A percentile compares a stretch with the other conserved stretches of the same genome.
Evolutionary conservation across 2,797 vertebrate species (phyloP).

Genomic region (Florisuga fusca): DNA sequence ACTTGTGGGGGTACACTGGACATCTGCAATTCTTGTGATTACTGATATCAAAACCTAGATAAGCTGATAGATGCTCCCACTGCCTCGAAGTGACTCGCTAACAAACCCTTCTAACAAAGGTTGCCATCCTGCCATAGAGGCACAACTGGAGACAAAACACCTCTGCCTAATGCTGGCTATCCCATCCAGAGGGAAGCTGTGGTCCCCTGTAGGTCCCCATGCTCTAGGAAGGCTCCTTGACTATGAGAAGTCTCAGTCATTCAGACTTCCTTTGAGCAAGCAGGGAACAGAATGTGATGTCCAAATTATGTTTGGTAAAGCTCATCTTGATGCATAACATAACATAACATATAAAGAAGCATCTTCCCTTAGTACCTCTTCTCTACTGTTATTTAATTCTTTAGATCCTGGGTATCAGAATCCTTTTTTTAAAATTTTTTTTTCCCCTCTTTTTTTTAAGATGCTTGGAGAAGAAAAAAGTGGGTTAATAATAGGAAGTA

Average conservation of each 20-base stretch:
- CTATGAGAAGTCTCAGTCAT: background rate
- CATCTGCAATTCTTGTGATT: background rate
- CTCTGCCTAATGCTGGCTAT: background rate
- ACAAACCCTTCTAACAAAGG: background rate
- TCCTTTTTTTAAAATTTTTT: background rate
- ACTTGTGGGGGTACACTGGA: background rate
- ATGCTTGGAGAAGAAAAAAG: background rate
- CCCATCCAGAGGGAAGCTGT: background rate
- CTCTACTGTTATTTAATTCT: background rate
- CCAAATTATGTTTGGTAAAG: background rate
- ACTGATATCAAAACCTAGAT: background rate
- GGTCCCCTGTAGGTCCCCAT: background rate
- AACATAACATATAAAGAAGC: background rate
- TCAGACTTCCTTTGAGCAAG: background rate
- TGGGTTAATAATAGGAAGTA: background rate
- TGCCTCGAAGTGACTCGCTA: background rate
- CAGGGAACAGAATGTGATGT: background rate
- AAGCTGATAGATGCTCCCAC: background rate
- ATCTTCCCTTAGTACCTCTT: background rate
- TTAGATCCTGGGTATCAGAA: background rate
- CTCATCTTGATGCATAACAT: background rate
- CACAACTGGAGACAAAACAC: background rate
- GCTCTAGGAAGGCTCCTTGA: background rate
- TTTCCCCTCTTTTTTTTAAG: background rate
- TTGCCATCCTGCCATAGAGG: background rate